Evolutionary conservation across 1,140 invertebrate species (phyloP), one percentile per base, ranked within the genome.

Genomic region (Euborellia annulipes): DNA sequence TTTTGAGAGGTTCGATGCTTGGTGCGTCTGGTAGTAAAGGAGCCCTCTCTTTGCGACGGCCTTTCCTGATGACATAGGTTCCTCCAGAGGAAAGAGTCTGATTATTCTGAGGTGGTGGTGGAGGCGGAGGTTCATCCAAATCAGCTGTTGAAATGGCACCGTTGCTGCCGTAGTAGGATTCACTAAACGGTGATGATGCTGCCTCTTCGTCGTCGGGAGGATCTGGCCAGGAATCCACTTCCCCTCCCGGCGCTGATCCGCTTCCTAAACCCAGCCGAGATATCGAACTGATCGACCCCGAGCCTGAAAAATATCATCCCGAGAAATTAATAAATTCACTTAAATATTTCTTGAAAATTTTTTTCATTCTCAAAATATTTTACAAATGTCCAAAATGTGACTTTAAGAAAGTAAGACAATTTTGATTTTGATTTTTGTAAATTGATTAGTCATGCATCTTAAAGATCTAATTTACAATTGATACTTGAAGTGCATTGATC

Each of bases 41-140:
- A 46, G 68, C 69, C 3, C 72, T 59, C 47, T 76, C 71, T 50
- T 68, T 71, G 42, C 67, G 73, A 56, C 67, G 70, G 54, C 58
- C 78, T 40, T 77, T 72, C 16, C 80, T 60, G 43, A 83, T 80
- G 6, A 83, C 73, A 53, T 82, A 83, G 8, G 79, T 83, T n/a
- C 78, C 78, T 64, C 69, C 23, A 72, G 73, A 17, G 70, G 72
- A 3, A 78, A 54, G 4, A 4, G 23, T 4, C 23, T 4, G 23
- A 6, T 4, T 4, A 27, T 4, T 4, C 23, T 6, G 11, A 27
- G 23, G 23, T 27, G 23, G 23, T 11, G 23, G 23, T 11, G 23
- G 23, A 6, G 23, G 23, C 23, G 23, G 23, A 27, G 23, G 23
- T 27, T 4, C 4, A 4, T 27, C 23, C 4, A 6, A 4, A 4